These are phyloP conservation scores for Aquatica leii DNA, from an alignment of 2,888 invertebrate genomes.

Conservation along the genomic window DNA sequence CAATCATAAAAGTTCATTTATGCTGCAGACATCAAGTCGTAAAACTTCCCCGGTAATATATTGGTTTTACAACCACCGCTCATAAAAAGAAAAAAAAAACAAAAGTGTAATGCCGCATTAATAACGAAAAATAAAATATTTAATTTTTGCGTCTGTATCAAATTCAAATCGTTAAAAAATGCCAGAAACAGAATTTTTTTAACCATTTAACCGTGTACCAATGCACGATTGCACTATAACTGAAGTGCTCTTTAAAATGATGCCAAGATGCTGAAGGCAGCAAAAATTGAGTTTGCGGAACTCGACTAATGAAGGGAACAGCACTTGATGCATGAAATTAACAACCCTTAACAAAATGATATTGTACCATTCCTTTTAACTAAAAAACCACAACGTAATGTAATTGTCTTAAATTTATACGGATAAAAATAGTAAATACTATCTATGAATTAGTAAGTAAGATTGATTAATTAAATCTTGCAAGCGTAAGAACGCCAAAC, in stretches of 20 bases:
- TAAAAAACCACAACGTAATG: too few relatives aligned
- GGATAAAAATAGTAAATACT: too few relatives aligned
- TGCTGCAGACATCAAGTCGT: slow-evolving; percentile 24
- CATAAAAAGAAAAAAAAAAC: too few relatives aligned
- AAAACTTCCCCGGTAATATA: slow-evolving; percentile 19
- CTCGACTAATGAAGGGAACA: slow-evolving; percentile 19
- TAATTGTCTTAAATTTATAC: too few relatives aligned
- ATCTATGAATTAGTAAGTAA: too few relatives aligned
- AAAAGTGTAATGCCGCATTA: too few relatives aligned
- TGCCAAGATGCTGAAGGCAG: slow-evolving; percentile 18
- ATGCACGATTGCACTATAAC: slow-evolving; percentile 12
- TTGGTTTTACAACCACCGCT: slow-evolving; percentile 17
- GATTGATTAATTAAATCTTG: too few relatives aligned
- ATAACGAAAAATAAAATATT: background rate
- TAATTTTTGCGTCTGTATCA: too few relatives aligned
- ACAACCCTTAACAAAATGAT: slow-evolving; percentile 15
- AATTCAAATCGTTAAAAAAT: too few relatives aligned
- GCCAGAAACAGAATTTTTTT: too few relatives aligned
- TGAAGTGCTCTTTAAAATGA: slow-evolving; percentile 21
- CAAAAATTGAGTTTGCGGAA: slow-evolving; percentile 10
- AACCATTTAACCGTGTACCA: too few relatives aligned
- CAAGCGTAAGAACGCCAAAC: too few relatives aligned
- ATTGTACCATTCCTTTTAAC: background rate
- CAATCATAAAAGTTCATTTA: slow-evolving; percentile 34
- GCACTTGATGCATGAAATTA: slow-evolving; percentile 21